These are phyloP conservation scores for Prionailurus bengalensis DNA, from an alignment of 2,113 vertebrate species.

Conservation along the genomic window DNA sequence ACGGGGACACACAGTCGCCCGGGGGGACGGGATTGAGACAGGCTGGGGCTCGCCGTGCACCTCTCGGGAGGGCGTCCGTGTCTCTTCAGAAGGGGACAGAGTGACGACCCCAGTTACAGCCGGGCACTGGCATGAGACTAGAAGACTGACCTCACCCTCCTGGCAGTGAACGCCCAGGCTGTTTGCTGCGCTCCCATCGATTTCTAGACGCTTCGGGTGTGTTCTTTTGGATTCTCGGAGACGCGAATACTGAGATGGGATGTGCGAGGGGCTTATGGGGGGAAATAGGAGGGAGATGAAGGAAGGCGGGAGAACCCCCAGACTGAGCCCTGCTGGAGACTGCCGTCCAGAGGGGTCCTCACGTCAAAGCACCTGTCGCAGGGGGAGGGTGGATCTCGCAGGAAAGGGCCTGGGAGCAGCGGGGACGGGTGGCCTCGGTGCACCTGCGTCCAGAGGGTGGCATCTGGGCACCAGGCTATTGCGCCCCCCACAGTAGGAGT, in stretches of 20 bases:
- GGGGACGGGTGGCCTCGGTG: rapidly evolving
- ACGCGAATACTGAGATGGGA: neutral
- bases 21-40: neutral
- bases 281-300: neutral
- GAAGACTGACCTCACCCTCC: neutral
- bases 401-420: neutral
- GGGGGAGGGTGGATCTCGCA: neutral
- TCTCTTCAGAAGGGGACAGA: neutral
- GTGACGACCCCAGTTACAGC: neutral
- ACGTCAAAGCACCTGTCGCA: neutral
- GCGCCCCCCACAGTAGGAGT: neutral
- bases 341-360: neutral
- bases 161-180: rapidly evolving
- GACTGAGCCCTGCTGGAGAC: neutral
- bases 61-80: neutral
- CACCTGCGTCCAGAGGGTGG: neutral
- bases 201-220: neutral
- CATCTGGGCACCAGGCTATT: neutral
- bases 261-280: rapidly evolving
- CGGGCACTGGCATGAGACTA: neutral
- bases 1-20: rapidly evolving
- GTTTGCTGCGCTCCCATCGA: neutral
- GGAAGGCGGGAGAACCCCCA: neutral
- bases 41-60: neutral
- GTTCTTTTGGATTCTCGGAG: neutral